Evolutionary conservation across 2,888 invertebrate species (phyloP).

Genomic region (Seira ritae): DNA sequence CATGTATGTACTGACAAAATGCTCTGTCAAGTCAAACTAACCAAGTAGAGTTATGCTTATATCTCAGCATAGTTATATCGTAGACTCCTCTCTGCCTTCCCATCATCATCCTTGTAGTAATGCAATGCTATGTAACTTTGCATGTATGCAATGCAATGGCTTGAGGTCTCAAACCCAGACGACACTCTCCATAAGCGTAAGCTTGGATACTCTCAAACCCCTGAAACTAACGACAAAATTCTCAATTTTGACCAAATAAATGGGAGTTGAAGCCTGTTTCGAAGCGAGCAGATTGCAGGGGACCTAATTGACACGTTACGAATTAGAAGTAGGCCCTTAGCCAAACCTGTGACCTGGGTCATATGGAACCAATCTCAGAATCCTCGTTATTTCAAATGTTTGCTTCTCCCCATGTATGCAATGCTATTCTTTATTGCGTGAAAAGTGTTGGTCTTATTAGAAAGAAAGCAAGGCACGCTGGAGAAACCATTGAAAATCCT

Average conservation of each 20-base stretch:
- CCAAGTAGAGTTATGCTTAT: too few relatives aligned
- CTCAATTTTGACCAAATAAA: not conserved
- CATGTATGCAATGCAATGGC: slow-evolving; percentile 6
- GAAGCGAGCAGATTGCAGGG: not conserved
- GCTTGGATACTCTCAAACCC: slow-evolving; percentile 73
- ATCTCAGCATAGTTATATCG: too few relatives aligned
- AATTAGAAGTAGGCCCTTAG: not conserved
- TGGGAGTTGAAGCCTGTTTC: not conserved
- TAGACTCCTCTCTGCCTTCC: not conserved
- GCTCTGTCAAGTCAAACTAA: too few relatives aligned
- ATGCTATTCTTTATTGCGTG: slow-evolving; percentile 4
- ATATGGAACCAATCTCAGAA: slow-evolving; percentile 56
- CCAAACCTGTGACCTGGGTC: slow-evolving; percentile 44
- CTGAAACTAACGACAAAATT: slow-evolving; percentile 64
- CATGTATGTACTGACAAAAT: too few relatives aligned
- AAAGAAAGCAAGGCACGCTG: slow-evolving; percentile 50
- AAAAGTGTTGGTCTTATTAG: not conserved
- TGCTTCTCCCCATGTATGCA: not conserved
- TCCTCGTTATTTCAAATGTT: slow-evolving; percentile 8
- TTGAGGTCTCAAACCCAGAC: slow-evolving; percentile 72
- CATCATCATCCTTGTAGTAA: not conserved
- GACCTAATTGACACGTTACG: not conserved
- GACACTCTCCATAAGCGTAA: slow-evolving; percentile 43
- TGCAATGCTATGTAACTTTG: slow-evolving; percentile 17
- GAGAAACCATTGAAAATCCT: slow-evolving; percentile 64